Percentiles rank a stretch among this genome's conserved stretches.
Evolutionary conservation across 2,113 vertebrate species (phyloP).

Genomic region (Cyprinodon variegatus): DNA sequence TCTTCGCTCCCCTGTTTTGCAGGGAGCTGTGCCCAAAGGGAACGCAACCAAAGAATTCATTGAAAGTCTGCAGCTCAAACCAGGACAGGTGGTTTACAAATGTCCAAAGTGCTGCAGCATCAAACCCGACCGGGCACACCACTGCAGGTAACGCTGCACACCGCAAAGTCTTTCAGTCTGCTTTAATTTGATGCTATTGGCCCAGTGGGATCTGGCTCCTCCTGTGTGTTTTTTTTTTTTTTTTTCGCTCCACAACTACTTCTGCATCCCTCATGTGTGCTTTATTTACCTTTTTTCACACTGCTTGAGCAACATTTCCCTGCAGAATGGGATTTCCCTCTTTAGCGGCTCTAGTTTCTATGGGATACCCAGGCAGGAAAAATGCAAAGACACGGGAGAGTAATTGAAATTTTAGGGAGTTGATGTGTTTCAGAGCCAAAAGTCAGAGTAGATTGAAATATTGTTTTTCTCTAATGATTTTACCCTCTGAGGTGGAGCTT

Average conservation of each 20-base stretch:
- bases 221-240: constrained; percentile 20
- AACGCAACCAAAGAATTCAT: constrained; percentile 99
- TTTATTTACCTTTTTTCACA: background rate
- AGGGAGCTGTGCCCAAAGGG: constrained; percentile 98
- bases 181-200: constrained; percentile 23
- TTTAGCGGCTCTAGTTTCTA: constrained; percentile 26
- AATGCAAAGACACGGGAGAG: constrained; percentile 47
- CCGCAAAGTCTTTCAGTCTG: constrained; percentile 12
- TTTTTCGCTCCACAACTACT: constrained; percentile 19
- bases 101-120: constrained; percentile 99
- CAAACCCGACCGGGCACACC: constrained; percentile 96
- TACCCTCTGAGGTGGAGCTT: background rate
- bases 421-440: background rate
- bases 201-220: constrained; percentile 8
- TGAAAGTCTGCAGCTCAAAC: constrained; percentile 96
- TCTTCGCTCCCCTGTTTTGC: background rate
- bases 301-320: constrained; percentile 29
- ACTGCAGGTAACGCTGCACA: constrained; percentile 88
- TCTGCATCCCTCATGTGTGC: constrained; percentile 7
- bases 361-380: constrained; percentile 43
- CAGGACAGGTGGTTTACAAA: constrained; percentile 98
- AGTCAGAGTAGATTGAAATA: background rate
- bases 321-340: constrained; percentile 36
- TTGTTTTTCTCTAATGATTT: background rate
- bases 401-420: constrained; percentile 59